These are phyloP conservation scores for Cartodere bifasciata DNA, from an alignment of 2,888 invertebrate genomes.

Conservation along the genomic window DNA sequence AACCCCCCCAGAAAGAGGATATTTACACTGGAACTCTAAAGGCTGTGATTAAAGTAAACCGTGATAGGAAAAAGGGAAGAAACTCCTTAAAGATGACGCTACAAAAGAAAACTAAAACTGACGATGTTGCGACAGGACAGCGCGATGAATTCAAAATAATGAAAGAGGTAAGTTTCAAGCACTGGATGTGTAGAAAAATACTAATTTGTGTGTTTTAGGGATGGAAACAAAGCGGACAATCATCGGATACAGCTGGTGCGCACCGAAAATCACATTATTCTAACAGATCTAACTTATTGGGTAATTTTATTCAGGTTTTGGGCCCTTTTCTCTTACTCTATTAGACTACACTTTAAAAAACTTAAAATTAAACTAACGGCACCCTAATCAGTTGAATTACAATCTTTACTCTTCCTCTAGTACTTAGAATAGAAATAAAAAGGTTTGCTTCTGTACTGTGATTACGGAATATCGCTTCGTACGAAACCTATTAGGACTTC, in stretches of 20 bases:
- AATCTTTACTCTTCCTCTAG: too few species aligned
- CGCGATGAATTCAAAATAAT: slow-evolving; percentile 40
- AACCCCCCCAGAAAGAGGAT: slow-evolving; percentile 18
- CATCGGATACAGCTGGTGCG: slow-evolving; percentile 46
- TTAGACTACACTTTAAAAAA: too few species aligned
- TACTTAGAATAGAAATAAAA: too few species aligned
- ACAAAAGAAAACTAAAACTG: slow-evolving; percentile 46
- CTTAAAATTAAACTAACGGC: too few species aligned
- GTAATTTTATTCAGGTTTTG: slow-evolving; percentile 37
- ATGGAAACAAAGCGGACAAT: slow-evolving; percentile 32
- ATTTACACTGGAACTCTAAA: slow-evolving; percentile 69
- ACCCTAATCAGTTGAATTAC: too few species aligned
- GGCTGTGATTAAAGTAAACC: slow-evolving; percentile 68
- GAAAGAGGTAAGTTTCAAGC: slow-evolving; percentile 43
- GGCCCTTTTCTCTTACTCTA: slow-evolving; percentile 23
- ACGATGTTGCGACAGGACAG: slow-evolving; percentile 34
- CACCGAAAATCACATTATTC: slow-evolving; percentile 63
- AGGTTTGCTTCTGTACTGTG: too few species aligned
- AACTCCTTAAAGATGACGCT: slow-evolving; percentile 68
- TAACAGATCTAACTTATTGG: slow-evolving; percentile 55
- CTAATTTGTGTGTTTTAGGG: slow-evolving; percentile 33
- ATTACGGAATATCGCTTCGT: too few species aligned
- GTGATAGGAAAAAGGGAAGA: slow-evolving; percentile 49
- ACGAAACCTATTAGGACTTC: too few species aligned
- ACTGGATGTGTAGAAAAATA: slow-evolving; percentile 2